These are phyloP conservation scores for Penaeus vannamei DNA, from an alignment of 1,140 invertebrate species.

Conservation along the genomic window DNA sequence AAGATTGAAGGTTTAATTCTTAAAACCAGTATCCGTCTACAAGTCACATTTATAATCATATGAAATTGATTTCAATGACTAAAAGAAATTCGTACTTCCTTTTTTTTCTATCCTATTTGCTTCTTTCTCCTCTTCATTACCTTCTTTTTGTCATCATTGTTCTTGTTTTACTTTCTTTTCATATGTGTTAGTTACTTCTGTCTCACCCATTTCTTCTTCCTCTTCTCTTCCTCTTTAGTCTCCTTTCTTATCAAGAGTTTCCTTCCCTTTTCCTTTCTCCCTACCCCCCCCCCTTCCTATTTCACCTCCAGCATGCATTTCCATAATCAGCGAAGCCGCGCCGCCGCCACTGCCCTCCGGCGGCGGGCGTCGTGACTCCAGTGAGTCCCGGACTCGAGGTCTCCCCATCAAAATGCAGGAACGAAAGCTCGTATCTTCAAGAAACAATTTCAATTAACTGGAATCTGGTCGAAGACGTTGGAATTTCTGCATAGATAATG, in stretches of 20 bases:
- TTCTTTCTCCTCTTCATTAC: too few species aligned
- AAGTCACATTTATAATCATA: too few species aligned
- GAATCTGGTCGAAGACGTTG: conserved; percentile 60
- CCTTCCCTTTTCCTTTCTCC: conserved; percentile 5
- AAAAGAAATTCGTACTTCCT: too few species aligned
- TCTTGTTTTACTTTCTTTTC: too few species aligned
- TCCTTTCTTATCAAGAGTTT: background rate
- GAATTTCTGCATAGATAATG: conserved; percentile 65
- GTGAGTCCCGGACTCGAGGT: background rate
- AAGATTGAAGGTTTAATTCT: too few species aligned
- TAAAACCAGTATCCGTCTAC: too few species aligned
- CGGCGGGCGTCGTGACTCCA: background rate
- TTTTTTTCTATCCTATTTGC: too few species aligned
- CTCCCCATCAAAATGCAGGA: conserved; percentile 61
- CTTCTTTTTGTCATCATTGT: too few species aligned
- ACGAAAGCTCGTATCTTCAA: conserved; percentile 65
- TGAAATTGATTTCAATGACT: too few species aligned
- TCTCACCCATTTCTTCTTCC: background rate
- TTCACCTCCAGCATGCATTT: too few species aligned
- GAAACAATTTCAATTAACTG: conserved; percentile 65
- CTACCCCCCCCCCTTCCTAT: background rate
- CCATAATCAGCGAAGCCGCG: too few species aligned
- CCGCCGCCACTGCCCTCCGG: background rate
- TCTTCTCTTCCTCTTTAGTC: background rate
- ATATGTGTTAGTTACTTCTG: too few species aligned